Percentiles rank a stretch among this genome's conserved stretches.
These are phyloP conservation scores for Psittacula cyanocephala DNA, from an alignment of 2,113 vertebrate genomes.

Conservation along the genomic window DNA sequence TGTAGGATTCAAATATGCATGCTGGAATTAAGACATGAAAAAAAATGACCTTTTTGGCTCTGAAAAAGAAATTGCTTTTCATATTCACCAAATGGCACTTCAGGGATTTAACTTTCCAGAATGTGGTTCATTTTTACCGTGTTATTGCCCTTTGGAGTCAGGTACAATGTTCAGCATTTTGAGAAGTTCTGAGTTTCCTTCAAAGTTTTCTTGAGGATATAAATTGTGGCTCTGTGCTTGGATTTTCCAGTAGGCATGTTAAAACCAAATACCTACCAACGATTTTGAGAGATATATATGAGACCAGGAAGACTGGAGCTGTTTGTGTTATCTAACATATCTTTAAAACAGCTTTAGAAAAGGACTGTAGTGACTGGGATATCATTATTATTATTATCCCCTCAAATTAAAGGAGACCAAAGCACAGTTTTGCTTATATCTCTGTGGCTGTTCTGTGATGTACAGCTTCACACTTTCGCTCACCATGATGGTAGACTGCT, in stretches of 20 bases:
- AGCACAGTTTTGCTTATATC: not conserved
- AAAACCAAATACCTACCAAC: not conserved
- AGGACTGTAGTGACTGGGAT: not conserved
- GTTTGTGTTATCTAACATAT: not conserved
- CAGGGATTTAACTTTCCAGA: not conserved
- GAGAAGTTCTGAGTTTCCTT: not conserved
- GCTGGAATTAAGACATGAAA: not conserved
- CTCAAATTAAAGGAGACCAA: not conserved
- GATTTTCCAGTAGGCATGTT: not conserved
- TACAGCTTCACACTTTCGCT: not conserved
- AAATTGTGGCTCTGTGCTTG: not conserved
- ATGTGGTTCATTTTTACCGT: not conserved
- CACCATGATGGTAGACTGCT: not conserved
- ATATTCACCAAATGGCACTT: not conserved
- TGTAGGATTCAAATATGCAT: not conserved
- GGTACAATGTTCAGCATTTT: not conserved
- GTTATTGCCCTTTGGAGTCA: not conserved
- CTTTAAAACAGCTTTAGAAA: not conserved
- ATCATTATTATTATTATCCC: not conserved
- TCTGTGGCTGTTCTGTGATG: not conserved
- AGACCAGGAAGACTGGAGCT: not conserved
- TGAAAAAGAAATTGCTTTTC: not conserved
- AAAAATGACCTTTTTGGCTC: not conserved
- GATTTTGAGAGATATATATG: not conserved
- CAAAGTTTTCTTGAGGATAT: not conserved